These are phyloP conservation scores for Dilophus febrilis DNA, from an alignment of 2,888 invertebrate species.

Conservation along the genomic window DNA sequence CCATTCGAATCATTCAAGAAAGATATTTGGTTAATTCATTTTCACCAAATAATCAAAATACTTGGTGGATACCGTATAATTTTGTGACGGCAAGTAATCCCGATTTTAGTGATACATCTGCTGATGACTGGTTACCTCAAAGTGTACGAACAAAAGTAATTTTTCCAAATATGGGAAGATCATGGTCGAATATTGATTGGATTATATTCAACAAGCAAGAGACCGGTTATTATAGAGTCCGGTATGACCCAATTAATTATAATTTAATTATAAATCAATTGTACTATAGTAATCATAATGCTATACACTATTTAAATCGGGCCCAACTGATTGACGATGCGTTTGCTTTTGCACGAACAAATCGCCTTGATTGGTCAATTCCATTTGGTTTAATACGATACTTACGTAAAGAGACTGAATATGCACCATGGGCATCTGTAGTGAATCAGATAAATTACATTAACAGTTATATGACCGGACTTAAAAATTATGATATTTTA, in stretches of 20 bases:
- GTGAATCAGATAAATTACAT: neutral
- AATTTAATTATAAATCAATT: slow-evolving; percentile 36
- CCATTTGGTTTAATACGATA: neutral
- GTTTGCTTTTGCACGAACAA: slow-evolving; percentile 31
- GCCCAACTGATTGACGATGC: slow-evolving; percentile 79
- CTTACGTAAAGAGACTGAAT: neutral
- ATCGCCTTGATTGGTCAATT: neutral
- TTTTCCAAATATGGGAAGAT: neutral
- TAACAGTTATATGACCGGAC: neutral
- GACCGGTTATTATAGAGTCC: slow-evolving; percentile 41
- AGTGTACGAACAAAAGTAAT: neutral
- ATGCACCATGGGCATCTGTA: neutral
- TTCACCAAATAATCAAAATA: neutral
- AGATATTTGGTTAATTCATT: neutral
- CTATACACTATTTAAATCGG: slow-evolving; percentile 58
- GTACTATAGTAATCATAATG: slow-evolving; percentile 12
- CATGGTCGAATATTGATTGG: slow-evolving; percentile 20
- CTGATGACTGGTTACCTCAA: slow-evolving; percentile 10
- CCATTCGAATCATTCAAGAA: neutral
- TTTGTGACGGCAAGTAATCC: slow-evolving; percentile 17
- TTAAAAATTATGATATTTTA: neutral
- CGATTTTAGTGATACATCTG: slow-evolving; percentile 22
- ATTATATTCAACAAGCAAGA: slow-evolving; percentile 33
- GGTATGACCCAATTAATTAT: slow-evolving; percentile 56
- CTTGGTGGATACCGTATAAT: slow-evolving; percentile 24